A percentile compares a stretch with the other conserved stretches of the same genome.
Conservation (phyloP, 2,113 vertebrate species). For the Chlorodrepanis virens region DNA sequence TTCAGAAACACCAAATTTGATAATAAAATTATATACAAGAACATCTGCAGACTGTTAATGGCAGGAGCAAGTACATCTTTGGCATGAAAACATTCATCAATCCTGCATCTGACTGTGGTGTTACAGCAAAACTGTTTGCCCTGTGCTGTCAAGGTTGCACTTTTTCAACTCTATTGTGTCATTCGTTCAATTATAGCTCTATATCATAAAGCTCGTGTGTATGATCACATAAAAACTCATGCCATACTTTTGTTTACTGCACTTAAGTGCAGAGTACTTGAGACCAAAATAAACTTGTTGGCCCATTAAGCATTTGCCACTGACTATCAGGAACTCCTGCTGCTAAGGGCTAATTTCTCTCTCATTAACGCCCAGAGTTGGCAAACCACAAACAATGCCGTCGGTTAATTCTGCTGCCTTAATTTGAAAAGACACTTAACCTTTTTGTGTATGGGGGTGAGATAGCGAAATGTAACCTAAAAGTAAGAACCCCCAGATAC, state of each 20-base stretch:
- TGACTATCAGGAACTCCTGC: constrained; percentile 60
- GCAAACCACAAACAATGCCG: constrained; percentile 67
- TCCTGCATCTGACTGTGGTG: background rate
- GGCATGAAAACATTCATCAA: background rate
- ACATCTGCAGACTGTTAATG: background rate
- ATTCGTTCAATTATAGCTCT: background rate
- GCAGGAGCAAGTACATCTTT: background rate
- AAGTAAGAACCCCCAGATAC: background rate
- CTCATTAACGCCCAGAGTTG: constrained; percentile 60
- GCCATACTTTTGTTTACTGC: background rate
- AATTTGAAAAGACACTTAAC: constrained; percentile 68
- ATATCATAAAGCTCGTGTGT: background rate
- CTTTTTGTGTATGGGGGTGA: constrained; percentile 31
- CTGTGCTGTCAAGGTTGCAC: background rate
- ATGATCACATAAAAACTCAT: background rate
- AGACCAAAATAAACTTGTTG: constrained; percentile 64
- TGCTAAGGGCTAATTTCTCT: constrained; percentile 68
- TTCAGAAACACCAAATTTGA: background rate
- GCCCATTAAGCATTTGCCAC: constrained; percentile 60
- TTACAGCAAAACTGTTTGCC: background rate
- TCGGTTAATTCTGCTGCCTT: constrained; percentile 66
- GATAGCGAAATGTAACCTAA: constrained; percentile 6
- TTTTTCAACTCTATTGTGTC: background rate
- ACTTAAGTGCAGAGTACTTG: constrained; percentile 59
- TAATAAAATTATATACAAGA: background rate